phyloP scores from a whole-genome alignment of 2,888 invertebrate species.

The Sphaerophoria taeniata region DNA sequence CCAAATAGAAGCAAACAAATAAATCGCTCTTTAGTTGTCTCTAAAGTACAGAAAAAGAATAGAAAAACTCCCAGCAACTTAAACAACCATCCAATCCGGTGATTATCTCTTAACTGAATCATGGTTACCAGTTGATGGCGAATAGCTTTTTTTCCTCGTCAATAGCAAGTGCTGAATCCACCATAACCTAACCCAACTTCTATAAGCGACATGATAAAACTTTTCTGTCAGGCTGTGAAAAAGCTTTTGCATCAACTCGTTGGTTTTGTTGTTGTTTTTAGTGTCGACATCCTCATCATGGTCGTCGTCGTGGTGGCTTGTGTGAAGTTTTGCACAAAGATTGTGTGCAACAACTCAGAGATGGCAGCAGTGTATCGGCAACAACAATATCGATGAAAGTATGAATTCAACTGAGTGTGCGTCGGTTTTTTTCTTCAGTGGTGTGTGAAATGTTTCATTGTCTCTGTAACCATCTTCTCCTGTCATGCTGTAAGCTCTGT shows the following conservation, averaged over 20 bases:
- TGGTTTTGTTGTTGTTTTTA: neutral
- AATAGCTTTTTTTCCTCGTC: constrained; percentile 10
- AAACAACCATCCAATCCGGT: constrained; percentile 30
- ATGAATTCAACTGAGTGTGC: constrained; percentile 60
- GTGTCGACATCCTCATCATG: constrained; percentile 1
- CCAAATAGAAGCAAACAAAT: too few relatives aligned
- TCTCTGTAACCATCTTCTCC: constrained; percentile 38
- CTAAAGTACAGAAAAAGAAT: neutral
- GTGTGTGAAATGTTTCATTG: constrained; percentile 26
- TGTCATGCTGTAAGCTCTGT: constrained; percentile 38
- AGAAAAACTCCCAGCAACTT: neutral
- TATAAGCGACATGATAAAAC: constrained; percentile 16
- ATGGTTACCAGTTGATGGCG: constrained; percentile 13
- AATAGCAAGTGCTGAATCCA: neutral
- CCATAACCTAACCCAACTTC: constrained; percentile 70
- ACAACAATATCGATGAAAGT: constrained; percentile 24
- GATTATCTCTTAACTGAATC: constrained; percentile 42
- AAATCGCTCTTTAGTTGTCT: too few relatives aligned
- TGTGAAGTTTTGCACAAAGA: constrained; percentile 60
- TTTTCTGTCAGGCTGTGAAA: constrained; percentile 31
- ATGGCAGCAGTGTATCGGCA: constrained; percentile 71
- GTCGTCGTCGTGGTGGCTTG: neutral
- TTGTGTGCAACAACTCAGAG: constrained; percentile 72
- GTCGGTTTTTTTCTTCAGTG: constrained; percentile 37
- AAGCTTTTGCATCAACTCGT: constrained; percentile 49